phyloP scores from a whole-genome alignment of 1,140 invertebrate genomes.

The Brachionus koreanus region DNA sequence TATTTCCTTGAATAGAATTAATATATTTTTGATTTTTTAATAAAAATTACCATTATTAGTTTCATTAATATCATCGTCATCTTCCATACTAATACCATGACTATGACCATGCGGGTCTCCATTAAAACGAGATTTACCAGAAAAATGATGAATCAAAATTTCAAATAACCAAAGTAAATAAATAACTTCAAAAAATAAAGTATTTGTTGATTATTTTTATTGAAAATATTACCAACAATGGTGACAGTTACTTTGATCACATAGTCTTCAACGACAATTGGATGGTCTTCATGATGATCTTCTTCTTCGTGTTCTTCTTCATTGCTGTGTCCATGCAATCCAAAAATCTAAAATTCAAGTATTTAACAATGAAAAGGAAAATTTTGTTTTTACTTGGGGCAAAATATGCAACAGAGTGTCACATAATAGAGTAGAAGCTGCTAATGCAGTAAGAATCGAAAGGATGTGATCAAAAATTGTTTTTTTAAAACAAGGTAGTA shows the following conservation, averaged over 20 bases:
- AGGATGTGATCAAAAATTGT: not conserved
- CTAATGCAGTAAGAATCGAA: constrained; percentile 47
- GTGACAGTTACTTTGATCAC: not conserved
- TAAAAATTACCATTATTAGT: not conserved
- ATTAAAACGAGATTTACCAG: not conserved
- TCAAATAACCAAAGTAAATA: not conserved
- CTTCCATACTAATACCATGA: not conserved
- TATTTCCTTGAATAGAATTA: not conserved
- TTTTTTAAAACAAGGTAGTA: constrained; percentile 27
- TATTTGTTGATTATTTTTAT: not conserved
- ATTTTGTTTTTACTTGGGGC: constrained; percentile 47
- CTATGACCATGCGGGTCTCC: constrained; percentile 8
- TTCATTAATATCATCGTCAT: not conserved
- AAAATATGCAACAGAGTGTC: constrained; percentile 60
- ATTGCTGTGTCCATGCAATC: not conserved
- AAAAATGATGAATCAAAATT: constrained; percentile 26
- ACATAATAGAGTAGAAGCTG: constrained; percentile 57
- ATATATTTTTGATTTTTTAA: not conserved
- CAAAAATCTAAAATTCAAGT: not conserved
- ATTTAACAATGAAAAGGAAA: not conserved
- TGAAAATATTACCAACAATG: not conserved
- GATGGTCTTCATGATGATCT: not conserved
- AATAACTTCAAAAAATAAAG: too few relatives aligned
- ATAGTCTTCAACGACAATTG: constrained; percentile 3
- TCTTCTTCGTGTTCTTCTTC: constrained; percentile 22